Evolutionary conservation across 2,888 invertebrate genomes (phyloP).

Genomic region (Marasmarcha lunaedactyla): DNA sequence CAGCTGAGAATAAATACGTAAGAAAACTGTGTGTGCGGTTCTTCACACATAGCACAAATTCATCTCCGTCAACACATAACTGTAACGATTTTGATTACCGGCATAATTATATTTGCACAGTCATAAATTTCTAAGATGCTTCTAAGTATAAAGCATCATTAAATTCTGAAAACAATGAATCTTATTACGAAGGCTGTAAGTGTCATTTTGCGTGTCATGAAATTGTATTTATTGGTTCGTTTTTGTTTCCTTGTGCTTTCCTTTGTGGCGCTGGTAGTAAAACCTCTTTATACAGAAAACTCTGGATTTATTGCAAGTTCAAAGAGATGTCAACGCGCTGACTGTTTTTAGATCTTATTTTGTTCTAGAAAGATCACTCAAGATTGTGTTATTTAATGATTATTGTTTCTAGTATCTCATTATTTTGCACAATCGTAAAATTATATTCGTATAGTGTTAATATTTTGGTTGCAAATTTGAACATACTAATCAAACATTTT

Average conservation of each 20-base stretch:
- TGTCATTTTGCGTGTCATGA: background rate
- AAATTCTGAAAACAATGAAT: background rate
- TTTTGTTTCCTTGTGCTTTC: background rate
- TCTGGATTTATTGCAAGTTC: background rate
- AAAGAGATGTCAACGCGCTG: background rate
- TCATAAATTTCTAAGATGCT: background rate
- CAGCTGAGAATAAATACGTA: too few relatives aligned
- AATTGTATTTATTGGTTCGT: background rate
- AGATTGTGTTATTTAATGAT: too few relatives aligned
- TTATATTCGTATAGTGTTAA: too few relatives aligned
- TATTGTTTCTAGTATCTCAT: too few relatives aligned
- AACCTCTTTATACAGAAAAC: background rate
- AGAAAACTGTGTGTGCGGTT: too few relatives aligned
- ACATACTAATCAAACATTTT: too few relatives aligned
- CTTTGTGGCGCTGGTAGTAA: background rate
- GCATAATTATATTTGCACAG: background rate
- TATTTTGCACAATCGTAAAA: too few relatives aligned
- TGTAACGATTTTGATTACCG: slow-evolving; percentile 10
- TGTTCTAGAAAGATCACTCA: too few relatives aligned
- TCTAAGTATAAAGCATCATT: background rate
- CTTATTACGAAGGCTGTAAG: background rate
- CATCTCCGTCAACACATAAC: slow-evolving; percentile 10
- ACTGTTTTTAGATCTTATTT: too few relatives aligned
- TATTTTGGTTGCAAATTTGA: too few relatives aligned
- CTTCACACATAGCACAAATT: too few relatives aligned